A percentile compares a stretch with the other conserved stretches of the same genome.
phyloP scores from a whole-genome alignment of 2,888 invertebrate species.

The Schrankia costaestrigalis region DNA sequence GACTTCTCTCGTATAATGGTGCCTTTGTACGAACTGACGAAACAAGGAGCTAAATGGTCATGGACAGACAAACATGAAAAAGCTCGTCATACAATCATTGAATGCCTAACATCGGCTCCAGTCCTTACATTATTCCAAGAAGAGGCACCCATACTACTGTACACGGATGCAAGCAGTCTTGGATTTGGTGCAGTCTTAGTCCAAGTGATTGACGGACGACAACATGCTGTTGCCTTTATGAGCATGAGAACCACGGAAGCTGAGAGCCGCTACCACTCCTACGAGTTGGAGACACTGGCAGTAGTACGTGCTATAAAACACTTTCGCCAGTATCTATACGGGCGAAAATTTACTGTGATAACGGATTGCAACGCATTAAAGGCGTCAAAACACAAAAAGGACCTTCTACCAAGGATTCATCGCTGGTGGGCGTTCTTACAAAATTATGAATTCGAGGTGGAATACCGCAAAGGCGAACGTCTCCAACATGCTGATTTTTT shows the following conservation, averaged over 20 bases:
- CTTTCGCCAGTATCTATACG: background rate
- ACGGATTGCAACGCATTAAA: background rate
- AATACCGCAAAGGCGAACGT: no score
- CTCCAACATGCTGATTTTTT: no score
- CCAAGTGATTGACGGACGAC: background rate
- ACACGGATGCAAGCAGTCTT: constrained; percentile 6
- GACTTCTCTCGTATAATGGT: constrained; percentile 17
- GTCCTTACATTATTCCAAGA: constrained; percentile 2
- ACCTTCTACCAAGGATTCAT: constrained; percentile 1
- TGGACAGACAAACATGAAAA: constrained; percentile 11
- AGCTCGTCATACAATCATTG: background rate
- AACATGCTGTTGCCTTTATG: background rate
- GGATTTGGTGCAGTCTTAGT: constrained; percentile 3
- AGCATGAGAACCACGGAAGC: background rate
- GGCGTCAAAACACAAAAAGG: background rate
- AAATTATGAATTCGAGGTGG: constrained; percentile 16
- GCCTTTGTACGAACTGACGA: constrained; percentile 19
- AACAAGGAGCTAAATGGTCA: constrained; percentile 16
- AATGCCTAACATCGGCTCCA: background rate
- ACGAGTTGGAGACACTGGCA: background rate
- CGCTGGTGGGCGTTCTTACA: background rate
- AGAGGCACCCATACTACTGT: constrained; percentile 9
- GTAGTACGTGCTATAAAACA: background rate
- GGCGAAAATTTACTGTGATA: background rate
- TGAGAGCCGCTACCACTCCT: no score